Percentiles rank a stretch among this genome's conserved stretches.
Conservation (phyloP, 2,888 invertebrate genomes). For the Conchocele bisecta region DNA sequence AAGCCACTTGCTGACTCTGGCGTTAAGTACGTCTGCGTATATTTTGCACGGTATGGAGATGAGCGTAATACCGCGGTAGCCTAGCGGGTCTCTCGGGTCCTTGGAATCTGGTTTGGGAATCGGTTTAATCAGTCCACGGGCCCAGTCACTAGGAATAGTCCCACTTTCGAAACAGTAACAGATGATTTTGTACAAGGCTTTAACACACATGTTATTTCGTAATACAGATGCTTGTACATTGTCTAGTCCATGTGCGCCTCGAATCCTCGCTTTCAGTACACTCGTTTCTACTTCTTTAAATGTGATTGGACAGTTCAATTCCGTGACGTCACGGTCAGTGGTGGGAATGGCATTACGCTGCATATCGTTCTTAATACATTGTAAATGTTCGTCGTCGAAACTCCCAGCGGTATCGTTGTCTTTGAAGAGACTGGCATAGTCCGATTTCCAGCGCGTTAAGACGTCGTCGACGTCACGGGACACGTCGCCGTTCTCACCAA, state of each 20-base stretch:
- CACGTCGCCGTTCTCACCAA: not conserved
- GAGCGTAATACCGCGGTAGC: slow-evolving; percentile 1
- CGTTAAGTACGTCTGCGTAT: not conserved
- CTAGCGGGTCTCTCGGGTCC: not conserved
- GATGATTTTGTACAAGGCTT: not conserved
- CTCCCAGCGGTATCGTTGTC: no score
- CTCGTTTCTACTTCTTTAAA: not conserved
- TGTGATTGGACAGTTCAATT: not conserved
- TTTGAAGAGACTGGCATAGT: not conserved
- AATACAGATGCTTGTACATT: not conserved
- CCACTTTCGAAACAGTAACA: not conserved
- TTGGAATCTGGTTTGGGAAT: not conserved
- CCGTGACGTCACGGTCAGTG: not conserved
- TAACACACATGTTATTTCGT: not conserved
- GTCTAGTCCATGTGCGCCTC: not conserved
- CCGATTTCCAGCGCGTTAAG: slow-evolving; percentile 3
- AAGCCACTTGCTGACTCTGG: not conserved
- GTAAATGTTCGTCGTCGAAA: not conserved
- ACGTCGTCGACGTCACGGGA: not conserved
- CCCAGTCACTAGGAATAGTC: not conserved
- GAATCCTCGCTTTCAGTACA: not conserved
- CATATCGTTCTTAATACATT: not conserved
- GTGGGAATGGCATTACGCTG: not conserved
- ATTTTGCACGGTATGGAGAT: slow-evolving; percentile 1
- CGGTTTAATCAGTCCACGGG: not conserved